Conservation (phyloP, 2,888 invertebrate species). For the Acronicta psi region DNA sequence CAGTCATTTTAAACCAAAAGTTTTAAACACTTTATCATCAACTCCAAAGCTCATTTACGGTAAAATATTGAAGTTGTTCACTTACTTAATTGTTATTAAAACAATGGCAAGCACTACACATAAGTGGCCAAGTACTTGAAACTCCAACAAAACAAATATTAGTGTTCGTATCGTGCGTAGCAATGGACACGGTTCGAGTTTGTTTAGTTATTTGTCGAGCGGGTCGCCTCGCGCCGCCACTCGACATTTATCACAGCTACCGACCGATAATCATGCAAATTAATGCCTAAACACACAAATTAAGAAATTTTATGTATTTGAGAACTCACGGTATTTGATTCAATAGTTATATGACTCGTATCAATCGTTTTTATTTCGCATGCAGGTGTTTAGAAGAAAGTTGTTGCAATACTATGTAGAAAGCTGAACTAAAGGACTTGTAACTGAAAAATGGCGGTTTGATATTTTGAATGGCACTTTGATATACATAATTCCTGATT, state of each 20-base stretch:
- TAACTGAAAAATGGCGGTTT: constrained; percentile 8
- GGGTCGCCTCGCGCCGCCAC: constrained; percentile 13
- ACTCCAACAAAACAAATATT: constrained; percentile 9
- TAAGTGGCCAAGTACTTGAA: not conserved
- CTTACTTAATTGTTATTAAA: constrained; percentile 3
- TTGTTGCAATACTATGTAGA: constrained; percentile 31
- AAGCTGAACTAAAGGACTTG: constrained; percentile 51
- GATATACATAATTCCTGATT: too few species aligned
- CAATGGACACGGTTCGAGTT: constrained; percentile 24
- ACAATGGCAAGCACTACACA: constrained; percentile 6
- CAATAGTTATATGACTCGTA: constrained; percentile 3
- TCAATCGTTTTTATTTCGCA: constrained; percentile 1
- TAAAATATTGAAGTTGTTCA: constrained; percentile 11
- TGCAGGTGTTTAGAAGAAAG: constrained; percentile 37
- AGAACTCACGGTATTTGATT: not conserved
- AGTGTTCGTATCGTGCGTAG: constrained; percentile 2
- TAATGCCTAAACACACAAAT: constrained; percentile 16
- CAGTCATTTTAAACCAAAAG: not conserved
- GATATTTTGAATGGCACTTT: too few species aligned
- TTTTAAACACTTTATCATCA: not conserved
- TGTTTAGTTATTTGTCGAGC: constrained; percentile 31
- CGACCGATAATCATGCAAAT: constrained; percentile 45
- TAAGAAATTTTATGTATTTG: constrained; percentile 16
- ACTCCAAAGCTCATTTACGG: constrained; percentile 9
- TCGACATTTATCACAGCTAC: constrained; percentile 39